Percentiles rank a stretch among this genome's conserved stretches.
Evolutionary conservation across 1,140 invertebrate species (phyloP).

Genomic region (Manduca sexta): DNA sequence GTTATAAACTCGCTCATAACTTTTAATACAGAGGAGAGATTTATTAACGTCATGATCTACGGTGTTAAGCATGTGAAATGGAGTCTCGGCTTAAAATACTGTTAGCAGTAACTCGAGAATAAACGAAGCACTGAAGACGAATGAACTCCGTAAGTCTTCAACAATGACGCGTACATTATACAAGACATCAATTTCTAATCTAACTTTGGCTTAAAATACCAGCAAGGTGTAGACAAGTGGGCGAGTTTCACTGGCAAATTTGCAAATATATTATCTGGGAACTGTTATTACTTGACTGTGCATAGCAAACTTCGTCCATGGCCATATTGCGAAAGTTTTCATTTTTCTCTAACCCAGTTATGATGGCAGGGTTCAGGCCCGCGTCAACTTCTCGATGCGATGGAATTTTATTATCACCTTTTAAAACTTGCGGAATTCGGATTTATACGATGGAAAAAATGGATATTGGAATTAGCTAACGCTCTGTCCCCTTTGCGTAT

Average conservation of each 20-base stretch:
- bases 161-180: not conserved
- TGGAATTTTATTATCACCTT: constrained; percentile 35
- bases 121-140: not conserved
- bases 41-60: no score
- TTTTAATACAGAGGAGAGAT: no score
- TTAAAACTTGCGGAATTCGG: constrained; percentile 23
- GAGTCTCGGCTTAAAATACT: no score
- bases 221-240: constrained; percentile 9
- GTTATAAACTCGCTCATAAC: no score
- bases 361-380: constrained; percentile 25
- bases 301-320: constrained; percentile 26
- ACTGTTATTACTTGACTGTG: constrained; percentile 37
- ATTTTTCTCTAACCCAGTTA: constrained; percentile 55
- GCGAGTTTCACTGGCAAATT: constrained; percentile 21
- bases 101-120: not conserved
- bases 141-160: not conserved
- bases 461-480: constrained; percentile 1
- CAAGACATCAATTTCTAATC: constrained; percentile 9
- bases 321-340: constrained; percentile 50
- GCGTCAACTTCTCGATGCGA: constrained; percentile 22
- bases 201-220: constrained; percentile 19
- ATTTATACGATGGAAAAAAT: constrained; percentile 30
- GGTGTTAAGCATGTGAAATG: no score
- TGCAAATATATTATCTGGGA: constrained; percentile 27
- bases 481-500: not conserved